Base-by-base conservation (phyloP, 2,888 invertebrate genomes). In the Drosophila planitibia region DNA sequence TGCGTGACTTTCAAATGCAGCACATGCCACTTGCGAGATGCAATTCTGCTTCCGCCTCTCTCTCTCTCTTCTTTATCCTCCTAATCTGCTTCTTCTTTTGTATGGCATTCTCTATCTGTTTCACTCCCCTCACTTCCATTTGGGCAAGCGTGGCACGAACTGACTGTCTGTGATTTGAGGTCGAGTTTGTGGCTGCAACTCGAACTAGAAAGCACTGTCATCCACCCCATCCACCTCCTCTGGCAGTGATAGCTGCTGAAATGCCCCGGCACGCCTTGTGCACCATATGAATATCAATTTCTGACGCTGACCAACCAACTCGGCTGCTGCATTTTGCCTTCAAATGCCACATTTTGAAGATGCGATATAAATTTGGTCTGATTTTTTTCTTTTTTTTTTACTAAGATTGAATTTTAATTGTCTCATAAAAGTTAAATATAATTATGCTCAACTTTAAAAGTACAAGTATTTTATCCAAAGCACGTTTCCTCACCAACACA, bases 281-380 rank as follows among this genome's bases (percentile, higher is more conserved):
- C 69, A 66, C 76, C 65, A 81, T 61, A 72, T 79, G 79, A 79
- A 79, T 79, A 79, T 79, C 81, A 79, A 79, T 76, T 76, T 76
- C n/a, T 30, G 32, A 41, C 22, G 28, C 57, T 39, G 39, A 57
- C 57, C 39, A 39, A 55, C 32, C 32, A 33, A 32, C 19, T 14
- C 12, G 7, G 41, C 22, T 16, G 32, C 16, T 39, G 39, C 58
- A 32, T 22, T 22, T 67, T 68, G 53, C 37, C 71, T 41, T n/a
- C 32, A 60, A 60, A 70, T 57, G 57, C n/a, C 28, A 57, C 19
- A 5, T n/a, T 33, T 54, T 19, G 28, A 39, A 14, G 12, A 39
- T 57, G 51, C 28, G 51, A 30, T 19, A 28, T 28, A 51, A 47
- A 25, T 25, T 16, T 30, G 19, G 5, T 51, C 28, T 28, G 37